Evolutionary conservation across 2,888 invertebrate genomes (phyloP).

Genomic region (Cheilosia vernalis): DNA sequence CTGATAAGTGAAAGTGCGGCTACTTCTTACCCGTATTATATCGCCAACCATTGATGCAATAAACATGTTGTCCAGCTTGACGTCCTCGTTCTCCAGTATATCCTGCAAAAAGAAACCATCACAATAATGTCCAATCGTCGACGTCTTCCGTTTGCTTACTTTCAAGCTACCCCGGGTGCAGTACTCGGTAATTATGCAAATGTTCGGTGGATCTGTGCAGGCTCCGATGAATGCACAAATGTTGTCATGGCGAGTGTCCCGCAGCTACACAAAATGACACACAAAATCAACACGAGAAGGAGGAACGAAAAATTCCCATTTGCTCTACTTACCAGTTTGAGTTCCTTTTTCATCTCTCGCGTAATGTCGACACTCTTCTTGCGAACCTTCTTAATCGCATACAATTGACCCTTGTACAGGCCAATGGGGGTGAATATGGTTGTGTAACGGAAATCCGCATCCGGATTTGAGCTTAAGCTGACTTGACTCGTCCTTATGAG

Average conservation of each 20-base stretch:
- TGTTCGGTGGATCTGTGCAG: constrained; percentile 94
- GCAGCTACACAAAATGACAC: constrained; percentile 86
- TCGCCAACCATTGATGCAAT: constrained; percentile 97
- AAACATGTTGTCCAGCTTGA: constrained; percentile 98
- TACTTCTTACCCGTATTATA: constrained; percentile 92
- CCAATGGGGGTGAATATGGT: constrained; percentile 96
- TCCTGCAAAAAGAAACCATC: constrained; percentile 86
- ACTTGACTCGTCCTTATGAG: constrained; percentile 93
- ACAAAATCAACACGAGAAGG: constrained; percentile 9
- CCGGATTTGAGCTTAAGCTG: constrained; percentile 95
- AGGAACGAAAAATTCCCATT: constrained; percentile 15
- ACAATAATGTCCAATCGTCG: constrained; percentile 18
- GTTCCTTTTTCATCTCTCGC: constrained; percentile 95
- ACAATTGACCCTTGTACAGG: constrained; percentile 93
- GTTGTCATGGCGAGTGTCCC: constrained; percentile 95
- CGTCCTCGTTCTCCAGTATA: constrained; percentile 96
- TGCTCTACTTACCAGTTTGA: constrained; percentile 90
- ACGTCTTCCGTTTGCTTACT: constrained; percentile 84
- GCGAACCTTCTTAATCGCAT: constrained; percentile 93
- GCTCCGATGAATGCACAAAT: constrained; percentile 96
- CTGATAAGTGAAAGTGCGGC: constrained; percentile 58
- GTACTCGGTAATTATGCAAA: constrained; percentile 94
- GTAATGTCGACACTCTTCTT: constrained; percentile 95
- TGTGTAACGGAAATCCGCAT: constrained; percentile 94
- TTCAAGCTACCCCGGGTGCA: constrained; percentile 95